Percentiles rank a stretch among this genome's conserved stretches.
Evolutionary conservation across 2,888 invertebrate species (phyloP).

Genomic region (Agrochola macilenta): DNA sequence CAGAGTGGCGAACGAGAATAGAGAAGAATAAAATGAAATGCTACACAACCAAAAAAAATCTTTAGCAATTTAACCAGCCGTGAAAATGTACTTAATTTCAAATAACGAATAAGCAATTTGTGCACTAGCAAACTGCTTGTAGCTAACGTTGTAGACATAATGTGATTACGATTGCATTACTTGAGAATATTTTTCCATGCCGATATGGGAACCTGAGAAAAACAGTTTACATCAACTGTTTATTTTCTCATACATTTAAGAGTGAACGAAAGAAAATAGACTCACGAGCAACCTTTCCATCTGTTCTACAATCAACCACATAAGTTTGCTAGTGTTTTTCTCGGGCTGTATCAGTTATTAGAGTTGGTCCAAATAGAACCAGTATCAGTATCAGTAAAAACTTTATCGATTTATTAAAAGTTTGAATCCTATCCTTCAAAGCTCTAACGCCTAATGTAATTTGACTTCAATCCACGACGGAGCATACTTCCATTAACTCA

Average conservation of each 20-base stretch:
- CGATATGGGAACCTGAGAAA: slow-evolving; percentile 45
- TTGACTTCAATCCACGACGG: slow-evolving; percentile 67
- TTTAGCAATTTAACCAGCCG: slow-evolving; percentile 28
- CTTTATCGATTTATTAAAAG: slow-evolving; percentile 46
- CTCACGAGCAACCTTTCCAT: slow-evolving; percentile 39
- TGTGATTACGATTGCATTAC: slow-evolving; percentile 56
- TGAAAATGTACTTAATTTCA: slow-evolving; percentile 47
- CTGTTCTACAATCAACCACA: slow-evolving; percentile 14
- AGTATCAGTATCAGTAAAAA: slow-evolving; percentile 20
- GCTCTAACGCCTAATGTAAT: slow-evolving; percentile 64
- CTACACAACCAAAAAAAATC: slow-evolving; percentile 6
- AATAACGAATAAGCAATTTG: slow-evolving; percentile 53
- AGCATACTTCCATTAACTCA: slow-evolving; percentile 81
- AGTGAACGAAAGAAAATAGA: slow-evolving; percentile 37
- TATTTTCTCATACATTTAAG: slow-evolving; percentile 49
- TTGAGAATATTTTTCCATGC: slow-evolving; percentile 45
- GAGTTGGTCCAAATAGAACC: slow-evolving; percentile 10
- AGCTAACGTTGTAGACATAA: slow-evolving; percentile 44
- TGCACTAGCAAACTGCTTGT: slow-evolving; percentile 41
- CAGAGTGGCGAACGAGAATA: slow-evolving; percentile 16
- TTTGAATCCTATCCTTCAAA: slow-evolving; percentile 52
- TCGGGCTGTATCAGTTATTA: slow-evolving; percentile 7
- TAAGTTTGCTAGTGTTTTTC: not conserved
- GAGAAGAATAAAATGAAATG: slow-evolving; percentile 12
- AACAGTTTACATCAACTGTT: slow-evolving; percentile 39